These are phyloP conservation scores for Trachelipus rathkii DNA, from an alignment of 1,140 invertebrate species.

Conservation along the genomic window DNA sequence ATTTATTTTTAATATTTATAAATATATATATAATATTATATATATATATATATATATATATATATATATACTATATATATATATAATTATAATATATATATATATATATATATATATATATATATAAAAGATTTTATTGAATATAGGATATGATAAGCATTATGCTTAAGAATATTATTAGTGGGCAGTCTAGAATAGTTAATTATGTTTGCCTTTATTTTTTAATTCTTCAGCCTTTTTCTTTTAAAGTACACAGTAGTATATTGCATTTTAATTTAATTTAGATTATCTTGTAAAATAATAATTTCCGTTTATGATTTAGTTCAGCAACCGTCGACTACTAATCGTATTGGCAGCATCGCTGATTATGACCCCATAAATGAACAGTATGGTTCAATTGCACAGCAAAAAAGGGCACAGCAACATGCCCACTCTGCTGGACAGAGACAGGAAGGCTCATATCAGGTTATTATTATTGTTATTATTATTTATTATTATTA, in stretches of 20 bases:
- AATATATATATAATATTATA: neutral
- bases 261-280: too few species aligned
- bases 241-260: too few species aligned
- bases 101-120: neutral
- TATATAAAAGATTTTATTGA: too few species aligned
- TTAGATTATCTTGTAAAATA: too few species aligned
- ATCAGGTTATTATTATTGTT: neutral
- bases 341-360: neutral
- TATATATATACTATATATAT: constrained; percentile 20
- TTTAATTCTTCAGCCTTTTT: too few species aligned
- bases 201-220: too few species aligned
- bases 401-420: neutral
- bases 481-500: too few species aligned
- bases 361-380: constrained; percentile 1
- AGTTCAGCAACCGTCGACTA: neutral
- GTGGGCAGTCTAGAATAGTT: too few species aligned
- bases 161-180: too few species aligned
- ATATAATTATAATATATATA: neutral
- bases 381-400: constrained; percentile 1
- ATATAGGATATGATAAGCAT: too few species aligned
- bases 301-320: neutral
- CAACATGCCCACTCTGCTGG: neutral
- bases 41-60: constrained; percentile 13
- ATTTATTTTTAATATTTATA: too few species aligned
- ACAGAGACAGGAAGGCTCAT: neutral